Evolutionary conservation across 2,797 vertebrate species (phyloP), one percentile per base, ranked within the genome.

Genomic region (Pantherophis alleghaniensis): DNA sequence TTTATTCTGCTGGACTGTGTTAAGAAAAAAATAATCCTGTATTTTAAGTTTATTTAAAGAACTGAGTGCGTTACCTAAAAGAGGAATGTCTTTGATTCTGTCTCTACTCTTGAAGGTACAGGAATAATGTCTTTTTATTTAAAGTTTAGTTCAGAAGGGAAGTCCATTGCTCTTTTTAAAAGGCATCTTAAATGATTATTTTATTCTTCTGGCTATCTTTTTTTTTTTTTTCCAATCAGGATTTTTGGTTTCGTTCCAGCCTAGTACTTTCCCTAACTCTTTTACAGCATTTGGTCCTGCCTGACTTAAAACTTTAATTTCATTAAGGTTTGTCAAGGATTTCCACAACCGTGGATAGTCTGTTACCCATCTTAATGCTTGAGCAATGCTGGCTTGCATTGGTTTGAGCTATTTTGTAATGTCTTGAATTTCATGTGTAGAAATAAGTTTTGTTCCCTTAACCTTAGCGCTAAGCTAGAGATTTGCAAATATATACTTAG

Each of bases 301-400:
- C 60, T 83, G 56, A 24, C 57, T 63, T 57, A 56, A 37, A 22
- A 5, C 28, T 61, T 61, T 66, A 59, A 28, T 63, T 86, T 42
- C 11, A 47, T 24, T 69, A 86, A 57, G 66, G 28, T 94, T 56
- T 96, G 94, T 96, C 93, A 96, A 96, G 95, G 47, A 5, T 37
- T 74, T 60, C 53, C 57, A 74, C 42, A 55, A 47, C 12, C 16
- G 11, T 18, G 9, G 9, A 5, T 10, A 32, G n/a, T 57, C 47
- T 22, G 13, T 87, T 86, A 42, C 22, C 37, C 55, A 32, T 28
- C 83, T 51, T 69, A 47, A 93, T 87, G 26, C 20, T 89, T 47
- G 22, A 56, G 69, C n/a, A 16, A 42, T 47, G 53, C n/a, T 7
- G 37, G 4, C 18, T 47, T 47, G 37, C 74, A 24, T 47, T 83